A percentile compares a stretch with the other conserved stretches of the same genome.
These are phyloP conservation scores for Spheniscus humboldti DNA, from an alignment of 2,797 vertebrate genomes.

Conservation along the genomic window DNA sequence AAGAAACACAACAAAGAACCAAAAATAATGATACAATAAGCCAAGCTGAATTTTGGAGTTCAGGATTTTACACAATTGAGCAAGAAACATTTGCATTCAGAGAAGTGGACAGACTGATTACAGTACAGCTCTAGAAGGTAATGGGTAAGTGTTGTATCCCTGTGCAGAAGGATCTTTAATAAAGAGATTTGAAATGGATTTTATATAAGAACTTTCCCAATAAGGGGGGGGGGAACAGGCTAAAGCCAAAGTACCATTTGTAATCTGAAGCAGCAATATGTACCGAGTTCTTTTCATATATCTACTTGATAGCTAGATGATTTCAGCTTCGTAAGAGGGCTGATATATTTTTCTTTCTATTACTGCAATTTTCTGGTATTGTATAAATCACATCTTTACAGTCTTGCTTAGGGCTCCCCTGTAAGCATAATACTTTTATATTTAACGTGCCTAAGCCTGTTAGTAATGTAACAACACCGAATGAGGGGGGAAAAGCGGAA, in stretches of 20 bases:
- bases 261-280: not conserved
- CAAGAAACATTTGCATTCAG: not conserved
- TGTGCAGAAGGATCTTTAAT: not conserved
- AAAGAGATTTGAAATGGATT: not conserved
- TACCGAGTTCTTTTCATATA: not conserved
- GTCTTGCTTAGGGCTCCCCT: not conserved
- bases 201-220: not conserved
- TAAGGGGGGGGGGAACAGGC: not conserved
- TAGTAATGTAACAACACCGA: not conserved
- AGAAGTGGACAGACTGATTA: not conserved
- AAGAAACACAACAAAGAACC: not conserved
- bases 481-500: not conserved
- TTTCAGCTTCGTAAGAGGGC: not conserved
- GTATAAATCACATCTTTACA: not conserved
- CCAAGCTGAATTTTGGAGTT: not conserved
- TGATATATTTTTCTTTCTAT: not conserved
- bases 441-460: not conserved
- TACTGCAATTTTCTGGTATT: not conserved
- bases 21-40: not conserved
- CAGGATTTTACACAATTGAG: not conserved
- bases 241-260: not conserved
- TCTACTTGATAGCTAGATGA: not conserved
- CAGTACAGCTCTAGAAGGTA: not conserved
- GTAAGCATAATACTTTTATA: not conserved
- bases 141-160: not conserved